Evolutionary conservation across 2,888 invertebrate species (phyloP).

Genomic region (Germaria angustata): DNA sequence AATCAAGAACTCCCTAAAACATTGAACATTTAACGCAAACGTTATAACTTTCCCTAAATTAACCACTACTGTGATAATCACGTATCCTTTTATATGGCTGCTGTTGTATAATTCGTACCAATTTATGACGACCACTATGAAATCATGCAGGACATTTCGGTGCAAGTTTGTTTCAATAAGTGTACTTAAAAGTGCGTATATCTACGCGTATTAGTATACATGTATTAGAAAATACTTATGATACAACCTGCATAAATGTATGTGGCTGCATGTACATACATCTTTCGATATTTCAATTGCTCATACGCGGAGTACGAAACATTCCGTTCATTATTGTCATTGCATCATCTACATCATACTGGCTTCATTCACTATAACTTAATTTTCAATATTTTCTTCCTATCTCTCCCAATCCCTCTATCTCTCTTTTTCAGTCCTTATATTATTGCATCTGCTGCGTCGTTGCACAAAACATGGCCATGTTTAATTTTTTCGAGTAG

Average conservation of each 20-base stretch:
- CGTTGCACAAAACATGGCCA: slow-evolving; percentile 45
- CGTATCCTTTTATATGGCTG: neutral
- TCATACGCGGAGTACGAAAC: neutral
- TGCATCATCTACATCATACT: slow-evolving; percentile 39
- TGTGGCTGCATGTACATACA: too few species aligned
- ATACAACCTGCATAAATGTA: slow-evolving; percentile 23
- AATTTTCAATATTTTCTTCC: neutral
- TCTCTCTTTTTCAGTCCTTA: neutral
- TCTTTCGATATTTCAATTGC: slow-evolving; percentile 24
- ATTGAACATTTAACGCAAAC: too few species aligned
- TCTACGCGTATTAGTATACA: neutral
- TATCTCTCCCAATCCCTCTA: neutral
- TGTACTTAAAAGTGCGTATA: neutral
- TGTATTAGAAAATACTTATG: slow-evolving; percentile 14
- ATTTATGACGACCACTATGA: neutral
- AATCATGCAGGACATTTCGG: neutral
- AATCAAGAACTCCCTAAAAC: too few species aligned
- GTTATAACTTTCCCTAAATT: too few species aligned
- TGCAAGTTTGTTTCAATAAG: neutral
- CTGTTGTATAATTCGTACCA: neutral
- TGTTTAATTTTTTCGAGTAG: slow-evolving; percentile 34
- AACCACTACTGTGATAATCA: neutral
- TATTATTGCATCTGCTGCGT: neutral
- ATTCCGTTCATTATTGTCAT: slow-evolving; percentile 53
- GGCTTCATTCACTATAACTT: neutral